These are phyloP conservation scores for Notodonta ziczac DNA, from an alignment of 2,888 invertebrate genomes.

Conservation along the genomic window DNA sequence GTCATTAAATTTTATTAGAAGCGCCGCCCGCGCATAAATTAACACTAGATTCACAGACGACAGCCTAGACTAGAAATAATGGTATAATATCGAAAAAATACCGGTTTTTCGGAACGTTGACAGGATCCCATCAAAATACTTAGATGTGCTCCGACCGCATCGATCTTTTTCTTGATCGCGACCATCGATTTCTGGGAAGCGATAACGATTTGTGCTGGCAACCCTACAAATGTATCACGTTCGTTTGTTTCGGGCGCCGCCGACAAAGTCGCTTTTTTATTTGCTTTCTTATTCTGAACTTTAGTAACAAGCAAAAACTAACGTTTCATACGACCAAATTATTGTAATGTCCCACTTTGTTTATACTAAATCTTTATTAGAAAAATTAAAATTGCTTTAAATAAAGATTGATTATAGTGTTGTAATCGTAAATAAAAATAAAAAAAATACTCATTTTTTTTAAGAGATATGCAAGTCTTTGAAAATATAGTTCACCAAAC, in stretches of 20 bases:
- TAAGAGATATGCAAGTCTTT: too few relatives aligned
- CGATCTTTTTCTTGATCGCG: constrained; percentile 41
- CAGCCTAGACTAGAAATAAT: constrained; percentile 46
- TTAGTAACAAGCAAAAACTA: constrained; percentile 7
- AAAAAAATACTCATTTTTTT: too few relatives aligned
- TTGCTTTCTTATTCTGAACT: constrained; percentile 3
- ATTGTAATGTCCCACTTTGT: neutral
- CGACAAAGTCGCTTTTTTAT: constrained; percentile 11
- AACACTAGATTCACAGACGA: constrained; percentile 65
- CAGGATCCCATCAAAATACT: constrained; percentile 60
- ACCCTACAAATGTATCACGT: constrained; percentile 44
- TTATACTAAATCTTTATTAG: too few relatives aligned
- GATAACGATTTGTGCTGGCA: constrained; percentile 43
- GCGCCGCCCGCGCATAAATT: constrained; percentile 57
- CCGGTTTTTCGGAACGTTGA: constrained; percentile 43
- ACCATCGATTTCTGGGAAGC: constrained; percentile 50
- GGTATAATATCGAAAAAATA: constrained; percentile 22
- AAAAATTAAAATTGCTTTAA: too few relatives aligned
- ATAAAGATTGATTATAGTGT: too few relatives aligned
- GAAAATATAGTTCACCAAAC: too few relatives aligned
- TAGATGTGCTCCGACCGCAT: constrained; percentile 41
- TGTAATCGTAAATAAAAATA: too few relatives aligned
- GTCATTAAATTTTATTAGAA: constrained; percentile 50
- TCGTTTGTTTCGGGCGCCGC: constrained; percentile 27
- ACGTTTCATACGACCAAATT: neutral